These are phyloP conservation scores for Tetheella fluctuosa DNA, from an alignment of 2,888 invertebrate species.

Conservation along the genomic window DNA sequence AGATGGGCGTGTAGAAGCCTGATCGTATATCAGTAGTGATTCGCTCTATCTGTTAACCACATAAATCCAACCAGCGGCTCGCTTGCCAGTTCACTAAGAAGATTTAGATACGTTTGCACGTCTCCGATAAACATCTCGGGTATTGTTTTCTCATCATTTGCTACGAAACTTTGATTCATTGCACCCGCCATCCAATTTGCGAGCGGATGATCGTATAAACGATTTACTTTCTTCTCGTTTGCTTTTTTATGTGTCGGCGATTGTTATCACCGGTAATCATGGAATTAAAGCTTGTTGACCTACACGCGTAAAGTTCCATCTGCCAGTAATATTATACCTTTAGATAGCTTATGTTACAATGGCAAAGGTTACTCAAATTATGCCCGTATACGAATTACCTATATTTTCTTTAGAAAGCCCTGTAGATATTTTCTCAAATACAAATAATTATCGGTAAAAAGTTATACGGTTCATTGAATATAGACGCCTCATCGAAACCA, in stretches of 20 bases:
- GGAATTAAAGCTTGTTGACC: slow-evolving; percentile 34
- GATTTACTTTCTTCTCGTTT: slow-evolving; percentile 56
- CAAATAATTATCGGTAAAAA: slow-evolving; percentile 52
- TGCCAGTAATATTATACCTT: slow-evolving; percentile 24
- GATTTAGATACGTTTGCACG: slow-evolving; percentile 52
- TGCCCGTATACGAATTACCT: slow-evolving; percentile 23
- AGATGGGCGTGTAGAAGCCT: slow-evolving; percentile 30
- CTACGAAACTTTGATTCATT: slow-evolving; percentile 56
- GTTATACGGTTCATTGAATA: slow-evolving; percentile 55
- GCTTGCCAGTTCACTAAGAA: slow-evolving; percentile 42
- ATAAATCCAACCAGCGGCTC: slow-evolving; percentile 34
- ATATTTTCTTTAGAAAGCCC: slow-evolving; percentile 23
- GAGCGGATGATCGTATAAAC: slow-evolving; percentile 48
- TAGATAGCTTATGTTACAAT: slow-evolving; percentile 24
- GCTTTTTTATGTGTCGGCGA: slow-evolving; percentile 39
- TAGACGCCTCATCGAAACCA: slow-evolving; percentile 52
- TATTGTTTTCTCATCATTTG: slow-evolving; percentile 58
- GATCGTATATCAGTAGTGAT: slow-evolving; percentile 39
- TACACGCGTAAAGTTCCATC: slow-evolving; percentile 15
- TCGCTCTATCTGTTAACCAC: slow-evolving; percentile 37
- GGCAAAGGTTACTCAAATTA: slow-evolving; percentile 24
- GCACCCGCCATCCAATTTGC: slow-evolving; percentile 43
- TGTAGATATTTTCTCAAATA: slow-evolving; percentile 26
- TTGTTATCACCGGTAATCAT: slow-evolving; percentile 34
- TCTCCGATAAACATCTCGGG: slow-evolving; percentile 51